Evolutionary conservation across 2,113 vertebrate genomes (phyloP), one percentile per base, ranked within the genome.

Genomic region (Balaeniceps rex): DNA sequence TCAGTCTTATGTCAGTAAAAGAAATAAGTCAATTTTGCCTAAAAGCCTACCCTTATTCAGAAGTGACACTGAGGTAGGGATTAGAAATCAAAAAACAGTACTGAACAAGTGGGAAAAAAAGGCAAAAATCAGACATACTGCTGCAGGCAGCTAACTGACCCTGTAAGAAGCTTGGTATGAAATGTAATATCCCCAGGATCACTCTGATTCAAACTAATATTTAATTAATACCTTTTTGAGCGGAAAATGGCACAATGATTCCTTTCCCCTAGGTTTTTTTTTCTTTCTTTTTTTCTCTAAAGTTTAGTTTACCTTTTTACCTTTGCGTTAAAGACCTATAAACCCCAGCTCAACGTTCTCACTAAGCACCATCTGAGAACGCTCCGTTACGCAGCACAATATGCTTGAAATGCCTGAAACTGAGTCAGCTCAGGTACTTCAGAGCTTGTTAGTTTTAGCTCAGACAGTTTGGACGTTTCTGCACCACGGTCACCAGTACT

Each of bases 11-110:
- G 66, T 51, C 58, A 54, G 75, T 19, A 36, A 83, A 94, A 94
- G 87, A 83, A 81, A 84, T 22, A 90, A 85, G 46, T 63, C 78
- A 90, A 86, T 96, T 94, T 72, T 96, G 75, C 71, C 76, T 93
- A 77, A 91, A 96, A 95, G 63, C 70, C 34, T 70, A 5, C 54
- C 47, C 36, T 52, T 77, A 46, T 61, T 94, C 90, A 80, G 63
- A 69, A 83, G 40, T 58, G 85, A 90, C 74, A 34, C 47, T 2
- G 25, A 83, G 63, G 63, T 44, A 54, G 66, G 46, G 86, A 90
- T 83, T 90, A 80, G 66, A 78, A 90, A 77, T 88, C n/a, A 38
- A 83, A 90, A 94, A 88, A 9, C 3, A 8, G 61, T 26, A 31
- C 65, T 77, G 70, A 90, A 55, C 19, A 51, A 65, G 55, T 11